Evolutionary conservation across 1,140 invertebrate species (phyloP), one percentile per base, ranked within the genome.

Genomic region (Cydia strobilella): DNA sequence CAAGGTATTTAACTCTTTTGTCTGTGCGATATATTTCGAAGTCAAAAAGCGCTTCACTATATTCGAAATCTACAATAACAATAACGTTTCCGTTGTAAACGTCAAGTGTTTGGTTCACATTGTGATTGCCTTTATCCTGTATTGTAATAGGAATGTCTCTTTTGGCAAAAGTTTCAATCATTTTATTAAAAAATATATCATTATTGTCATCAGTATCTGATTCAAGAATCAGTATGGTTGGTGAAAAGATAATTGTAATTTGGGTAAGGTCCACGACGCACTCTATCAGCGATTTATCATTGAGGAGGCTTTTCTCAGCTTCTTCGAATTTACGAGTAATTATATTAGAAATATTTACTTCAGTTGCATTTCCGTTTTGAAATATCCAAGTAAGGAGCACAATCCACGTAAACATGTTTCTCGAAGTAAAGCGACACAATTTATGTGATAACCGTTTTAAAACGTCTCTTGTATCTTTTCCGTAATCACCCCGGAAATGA

Each of bases 1-100:
- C 54, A 25, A 87, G 74, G 76, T 84, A 83, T 78, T 81, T 84
- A 3, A 83, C 75, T 3, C 65, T 74, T 15, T 79, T 62, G n/a
- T 80, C 23, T 31, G 81, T 71, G 4, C 3, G 69, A 3, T 63
- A 39, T 31, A 75, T 39, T 42, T 79, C 39, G n/a, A 77, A 74
- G 0, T 73, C 72, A 45, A 48, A 77, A 27, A 81, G 63, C n/a
- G 45, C 27, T 35, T 82, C 65, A 74, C 84, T 82, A 12, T 76
- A 72, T 25, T 80, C 75, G 13, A 75, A 75, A 39, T 84, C 77
- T 73, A 76, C 35, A 13, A 84, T 54, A n/a, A 77, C 42, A 3
- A 88, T 65, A 39, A 81, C 48, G 77, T 76, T 80, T 23, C 72
- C 75, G 35, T 78, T 51, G 69, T 82, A 66, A n/a, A 31, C 63